Base-by-base conservation (phyloP, 2,113 vertebrate genomes). In the Nothobranchius kuhntae region DNA sequence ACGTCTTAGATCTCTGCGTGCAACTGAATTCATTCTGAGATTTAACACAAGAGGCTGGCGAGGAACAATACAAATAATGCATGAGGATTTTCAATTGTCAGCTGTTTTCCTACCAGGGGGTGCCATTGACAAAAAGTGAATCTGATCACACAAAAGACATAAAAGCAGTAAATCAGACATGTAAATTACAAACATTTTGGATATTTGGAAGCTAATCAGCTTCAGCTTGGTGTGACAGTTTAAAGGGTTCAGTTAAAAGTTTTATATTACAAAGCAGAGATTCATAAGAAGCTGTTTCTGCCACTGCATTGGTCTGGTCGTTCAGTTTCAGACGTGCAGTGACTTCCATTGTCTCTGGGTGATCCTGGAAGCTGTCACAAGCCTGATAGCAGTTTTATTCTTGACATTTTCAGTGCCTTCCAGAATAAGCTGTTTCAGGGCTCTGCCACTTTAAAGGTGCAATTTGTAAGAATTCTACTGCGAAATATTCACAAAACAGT, bases 141-240 rank as follows among this genome's bases (percentile, higher is more conserved):
- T 58, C 6, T 47, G 45, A 56, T 72, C 30, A 47, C n/a, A 53
- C 51, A 48, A 15, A 72, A 60, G 38, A 71, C 10, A 0, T 14
- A 13, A 54, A 51, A 38, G 47, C 55, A 71, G 36, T 56, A 61
- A 62, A 71, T 77, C 36, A 57, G 51, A 81, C n/a, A 40, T 53
- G 8, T 77, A 54, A 51, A 74, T 48, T 9, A 7, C 15, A 58
- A 62, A 71, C 1, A 8, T n/a, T 35, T 15, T 58, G 26, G 36
- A 40, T 53, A 36, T 63, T 60, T 64, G 30, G 17, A 52, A 45
- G 40, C 50, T 7, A 14, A 38, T 8, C 70, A 59, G 7, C 64
- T 38, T 75, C 24, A 51, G 15, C 13, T 56, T 24, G 52, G 21
- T 65, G 61, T 44, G 26, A 35, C 7, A n/a, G 44, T 66, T 24